Conservation (phyloP, 2,888 invertebrate species). For the Phyllotreta cruciferae region DNA sequence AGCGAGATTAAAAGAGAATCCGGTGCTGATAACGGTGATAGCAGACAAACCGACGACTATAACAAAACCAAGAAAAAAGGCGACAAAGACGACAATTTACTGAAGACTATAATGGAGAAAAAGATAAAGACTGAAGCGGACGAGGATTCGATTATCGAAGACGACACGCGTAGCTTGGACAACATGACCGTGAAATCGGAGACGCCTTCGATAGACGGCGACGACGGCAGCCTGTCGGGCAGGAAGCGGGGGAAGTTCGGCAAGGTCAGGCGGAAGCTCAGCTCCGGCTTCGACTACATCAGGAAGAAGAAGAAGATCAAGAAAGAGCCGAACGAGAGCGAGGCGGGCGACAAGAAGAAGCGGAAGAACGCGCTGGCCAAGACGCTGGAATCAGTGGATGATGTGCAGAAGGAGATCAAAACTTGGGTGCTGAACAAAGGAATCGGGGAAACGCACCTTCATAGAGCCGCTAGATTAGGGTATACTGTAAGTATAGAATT, state of each 20-base stretch:
- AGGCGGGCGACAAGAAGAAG: constrained; percentile 44
- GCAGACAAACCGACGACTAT: constrained; percentile 48
- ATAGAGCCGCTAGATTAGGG: constrained; percentile 88
- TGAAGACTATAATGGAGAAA: constrained; percentile 50
- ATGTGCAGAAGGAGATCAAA: constrained; percentile 85
- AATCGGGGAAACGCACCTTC: constrained; percentile 90
- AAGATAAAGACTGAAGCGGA: constrained; percentile 49
- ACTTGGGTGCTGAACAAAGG: constrained; percentile 94
- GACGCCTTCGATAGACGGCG: constrained; percentile 56
- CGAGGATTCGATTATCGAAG: constrained; percentile 48
- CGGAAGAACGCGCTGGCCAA: constrained; percentile 57
- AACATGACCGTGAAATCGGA: constrained; percentile 52
- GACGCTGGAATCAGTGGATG: constrained; percentile 73
- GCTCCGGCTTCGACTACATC: constrained; percentile 88
- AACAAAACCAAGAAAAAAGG: constrained; percentile 42
- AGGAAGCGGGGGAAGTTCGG: constrained; percentile 67
- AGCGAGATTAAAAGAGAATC: constrained; percentile 31
- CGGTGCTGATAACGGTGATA: constrained; percentile 35
- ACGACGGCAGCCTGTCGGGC: constrained; percentile 49
- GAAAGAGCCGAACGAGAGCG: constrained; percentile 62
- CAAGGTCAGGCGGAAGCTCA: constrained; percentile 76
- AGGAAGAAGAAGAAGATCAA: constrained; percentile 82
- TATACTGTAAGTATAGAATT: constrained; percentile 81
- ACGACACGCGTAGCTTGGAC: constrained; percentile 49
- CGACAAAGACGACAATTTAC: constrained; percentile 47